Base-by-base conservation (phyloP, 2,888 invertebrate species). In the Parapristionchus giblindavisi region DNA sequence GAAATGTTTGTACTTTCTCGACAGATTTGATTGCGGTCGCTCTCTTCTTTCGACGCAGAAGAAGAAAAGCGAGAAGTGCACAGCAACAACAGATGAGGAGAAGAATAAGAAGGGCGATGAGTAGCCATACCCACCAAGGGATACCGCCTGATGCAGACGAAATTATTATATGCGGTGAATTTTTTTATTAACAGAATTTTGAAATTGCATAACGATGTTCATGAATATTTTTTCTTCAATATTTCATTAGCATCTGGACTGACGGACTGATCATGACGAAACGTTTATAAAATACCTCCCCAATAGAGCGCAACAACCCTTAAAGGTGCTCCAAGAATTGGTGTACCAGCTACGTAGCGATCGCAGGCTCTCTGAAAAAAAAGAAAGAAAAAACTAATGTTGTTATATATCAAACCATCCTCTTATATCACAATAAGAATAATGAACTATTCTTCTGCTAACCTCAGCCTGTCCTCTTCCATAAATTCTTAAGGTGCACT, bases 61-160 rank as follows among this genome's bases (percentile, higher is more conserved):
- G 29, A 29, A 56, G 21, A 24, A 71, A 38, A 27, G 56, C 70
- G 70, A 56, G 27, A 5, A 71, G 29, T 27, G 56, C 70, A 32
- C 24, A n/a, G 56, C 60, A 60, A 11, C 73, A 73, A 29, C 60
- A 61, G 34, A 73, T 36, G 3, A 73, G 61, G 27, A 73, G 73
- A 24, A 61, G 60, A 24, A 73, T 43, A 27, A 61, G 61, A 29
- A 73, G 73, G 21, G 21, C 17, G 51, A 73, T 52, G 51, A 73
- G 73, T 11, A 73, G 60, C 73, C 73, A 73, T 24, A 32, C 1
- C 73, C 73, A 73, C 73, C 73, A 73, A 0, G 73, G 73, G 24
- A 43, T 24, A 61, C 73, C 70, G 6, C 48, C 56, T 71, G 38
- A 1, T 3, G 5, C 4, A 52, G 21, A 24, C n/a, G n/a, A n/a